Evolutionary conservation across 2,888 invertebrate genomes (phyloP), one percentile per base, ranked within the genome.

Genomic region (Camptogramma bilineatum): DNA sequence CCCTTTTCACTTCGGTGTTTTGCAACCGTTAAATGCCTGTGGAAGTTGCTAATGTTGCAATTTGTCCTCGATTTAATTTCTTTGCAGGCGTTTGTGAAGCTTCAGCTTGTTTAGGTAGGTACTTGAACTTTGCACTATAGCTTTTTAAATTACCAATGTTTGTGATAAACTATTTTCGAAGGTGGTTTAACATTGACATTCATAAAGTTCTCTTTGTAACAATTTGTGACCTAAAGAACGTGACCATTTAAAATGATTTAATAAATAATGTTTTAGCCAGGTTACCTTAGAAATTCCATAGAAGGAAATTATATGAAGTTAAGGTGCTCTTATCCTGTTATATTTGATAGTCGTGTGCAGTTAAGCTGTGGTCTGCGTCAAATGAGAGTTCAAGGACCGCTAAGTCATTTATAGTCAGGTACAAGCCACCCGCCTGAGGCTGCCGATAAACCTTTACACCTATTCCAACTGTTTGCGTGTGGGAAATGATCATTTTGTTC

Each of bases 341-440:
- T 74, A 77, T 44, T 53, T 56, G 34, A 75, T 70, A 59, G 69
- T 63, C 73, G 73, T 71, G 66, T 61, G 67, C 46, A 47, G 52
- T 56, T 42, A 51, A 53, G 47, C 58, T 62, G 58, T 68, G 52
- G 64, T 64, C 62, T 64, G 62, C 57, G 58, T 75, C 75, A 72
- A 72, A 78, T 74, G 72, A 75, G 76, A 81, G 86, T 86, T 86
- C 83, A 86, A 85, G 80, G 83, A 85, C 85, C 85, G 82, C 79
- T 76, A 78, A 81, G 81, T 83, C 84, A 82, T 86, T 85, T 84
- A 83, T 77, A 80, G 80, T 78, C 85, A 85, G 86, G 86, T 86
- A 86, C 78, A 79, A 77, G 79, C 74, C 75, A 78, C 78, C 79
- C 75, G 80, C 78, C 76, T 74, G 80, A 75, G 81, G 77, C 82